A percentile compares a stretch with the other conserved stretches of the same genome.
Conservation (phyloP, 2,888 invertebrate genomes). For the Candidula unifasciata region DNA sequence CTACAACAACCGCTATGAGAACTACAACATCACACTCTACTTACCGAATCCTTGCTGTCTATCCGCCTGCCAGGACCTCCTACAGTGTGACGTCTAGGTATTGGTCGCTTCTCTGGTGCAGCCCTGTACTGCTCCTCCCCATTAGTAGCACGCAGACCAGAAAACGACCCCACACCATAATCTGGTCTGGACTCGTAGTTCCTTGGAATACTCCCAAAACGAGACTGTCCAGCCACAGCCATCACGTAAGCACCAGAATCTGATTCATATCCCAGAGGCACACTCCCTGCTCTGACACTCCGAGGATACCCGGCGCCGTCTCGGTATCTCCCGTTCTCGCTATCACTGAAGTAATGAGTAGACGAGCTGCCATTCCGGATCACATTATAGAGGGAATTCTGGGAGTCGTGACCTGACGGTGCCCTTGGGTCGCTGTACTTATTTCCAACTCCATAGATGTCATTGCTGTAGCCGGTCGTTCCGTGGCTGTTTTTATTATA, state of each 20-base stretch:
- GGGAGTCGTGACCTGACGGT: background rate
- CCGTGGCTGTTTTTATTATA: background rate
- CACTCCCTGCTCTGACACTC: conserved; percentile 27
- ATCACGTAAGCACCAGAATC: conserved; percentile 36
- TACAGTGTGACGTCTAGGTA: conserved; percentile 34
- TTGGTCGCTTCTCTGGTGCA: conserved; percentile 26
- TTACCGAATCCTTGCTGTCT: conserved; percentile 31
- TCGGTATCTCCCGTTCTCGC: background rate
- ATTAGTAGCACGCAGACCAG: conserved; percentile 11
- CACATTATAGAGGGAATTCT: background rate
- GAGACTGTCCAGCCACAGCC: background rate
- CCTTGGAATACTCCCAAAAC: background rate
- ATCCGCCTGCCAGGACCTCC: conserved; percentile 7
- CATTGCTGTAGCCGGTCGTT: conserved; percentile 3
- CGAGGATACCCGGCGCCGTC: background rate
- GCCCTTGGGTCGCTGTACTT: background rate
- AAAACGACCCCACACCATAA: background rate
- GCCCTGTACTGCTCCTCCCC: conserved; percentile 40
- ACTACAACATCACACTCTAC: background rate
- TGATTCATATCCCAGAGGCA: conserved; percentile 36
- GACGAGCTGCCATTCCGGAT: conserved; percentile 19
- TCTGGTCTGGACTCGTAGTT: conserved; percentile 3
- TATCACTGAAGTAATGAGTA: conserved; percentile 35
- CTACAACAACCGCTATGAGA: background rate
- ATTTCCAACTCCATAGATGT: background rate